Evolutionary conservation across 2,113 vertebrate genomes (phyloP).

Genomic region (Tursiops truncatus): DNA sequence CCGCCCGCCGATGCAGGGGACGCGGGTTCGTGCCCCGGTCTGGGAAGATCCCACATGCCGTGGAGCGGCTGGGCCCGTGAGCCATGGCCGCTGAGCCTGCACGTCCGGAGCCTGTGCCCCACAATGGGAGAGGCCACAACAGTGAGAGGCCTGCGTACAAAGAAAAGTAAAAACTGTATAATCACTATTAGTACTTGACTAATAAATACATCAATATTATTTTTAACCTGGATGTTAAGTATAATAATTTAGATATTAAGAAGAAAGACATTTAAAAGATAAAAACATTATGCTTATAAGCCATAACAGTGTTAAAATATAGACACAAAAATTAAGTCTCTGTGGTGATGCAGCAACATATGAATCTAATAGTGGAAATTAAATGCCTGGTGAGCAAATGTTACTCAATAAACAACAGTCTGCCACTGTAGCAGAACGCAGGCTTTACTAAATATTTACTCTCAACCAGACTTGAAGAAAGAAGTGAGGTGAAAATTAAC

Average conservation of each 20-base stretch:
- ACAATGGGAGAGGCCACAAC: no score
- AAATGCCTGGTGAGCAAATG: background rate
- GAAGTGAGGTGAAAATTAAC: background rate
- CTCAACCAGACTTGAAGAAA: background rate
- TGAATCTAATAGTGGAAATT: background rate
- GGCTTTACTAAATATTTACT: background rate
- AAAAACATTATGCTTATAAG: background rate
- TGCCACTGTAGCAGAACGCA: background rate
- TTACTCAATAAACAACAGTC: background rate
- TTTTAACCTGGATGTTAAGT: background rate
- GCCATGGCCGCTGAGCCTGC: no score
- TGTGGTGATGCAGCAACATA: background rate
- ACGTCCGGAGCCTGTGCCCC: no score
- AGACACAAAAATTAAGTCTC: background rate
- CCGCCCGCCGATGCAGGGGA: no score
- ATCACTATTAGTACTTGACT: background rate
- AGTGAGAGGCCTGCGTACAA: no score
- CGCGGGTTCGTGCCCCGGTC: no score
- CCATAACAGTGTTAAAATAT: background rate
- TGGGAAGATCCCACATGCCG: no score
- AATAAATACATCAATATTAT: background rate
- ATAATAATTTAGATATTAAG: conserved; percentile 5
- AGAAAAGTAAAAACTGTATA: background rate
- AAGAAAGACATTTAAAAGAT: background rate
- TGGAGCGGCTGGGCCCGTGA: accelerated